Evolutionary conservation across 2,113 vertebrate genomes (phyloP).

Genomic region (Oplegnathus fasciatus): DNA sequence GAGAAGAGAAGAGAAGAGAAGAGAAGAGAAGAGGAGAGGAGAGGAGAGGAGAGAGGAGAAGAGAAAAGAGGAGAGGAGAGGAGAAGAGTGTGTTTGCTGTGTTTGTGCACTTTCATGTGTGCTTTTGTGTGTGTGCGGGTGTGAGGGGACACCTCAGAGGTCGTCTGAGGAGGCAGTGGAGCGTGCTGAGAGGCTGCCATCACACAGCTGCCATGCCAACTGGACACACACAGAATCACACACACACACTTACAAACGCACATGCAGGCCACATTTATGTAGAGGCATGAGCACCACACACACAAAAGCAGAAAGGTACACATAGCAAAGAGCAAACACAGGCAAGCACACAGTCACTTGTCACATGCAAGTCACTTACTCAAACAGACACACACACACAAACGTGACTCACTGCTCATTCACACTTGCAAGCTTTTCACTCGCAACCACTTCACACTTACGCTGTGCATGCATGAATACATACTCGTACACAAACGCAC

Average conservation of each 20-base stretch:
- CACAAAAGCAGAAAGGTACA: constrained; percentile 34
- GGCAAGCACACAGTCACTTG: constrained; percentile 26
- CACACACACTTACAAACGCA: constrained; percentile 14
- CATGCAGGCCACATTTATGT: constrained; percentile 1
- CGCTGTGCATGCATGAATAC: background rate
- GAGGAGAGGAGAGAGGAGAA: background rate
- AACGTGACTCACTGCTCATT: constrained; percentile 47
- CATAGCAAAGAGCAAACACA: constrained; percentile 45
- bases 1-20: background rate
- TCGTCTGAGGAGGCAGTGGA: constrained; percentile 74
- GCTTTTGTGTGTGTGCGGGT: constrained; percentile 31
- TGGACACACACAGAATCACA: constrained; percentile 46
- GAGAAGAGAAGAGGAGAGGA: background rate
- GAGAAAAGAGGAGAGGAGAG: background rate
- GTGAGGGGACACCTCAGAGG: constrained; percentile 70
- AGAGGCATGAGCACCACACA: constrained; percentile 9
- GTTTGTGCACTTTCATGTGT: constrained; percentile 31
- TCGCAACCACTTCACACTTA: constrained; percentile 65
- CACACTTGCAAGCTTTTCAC: constrained; percentile 62
- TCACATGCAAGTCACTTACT: constrained; percentile 53
- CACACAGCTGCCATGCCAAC: constrained; percentile 76
- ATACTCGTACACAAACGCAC: constrained; percentile 3
- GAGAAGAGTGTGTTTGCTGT: constrained; percentile 7
- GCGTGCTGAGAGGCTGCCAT: constrained; percentile 72
- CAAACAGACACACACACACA: constrained; percentile 22